Percentiles rank a stretch among this genome's conserved stretches.
phyloP scores from a whole-genome alignment of 2,113 vertebrate genomes.

The Puma concolor region DNA sequence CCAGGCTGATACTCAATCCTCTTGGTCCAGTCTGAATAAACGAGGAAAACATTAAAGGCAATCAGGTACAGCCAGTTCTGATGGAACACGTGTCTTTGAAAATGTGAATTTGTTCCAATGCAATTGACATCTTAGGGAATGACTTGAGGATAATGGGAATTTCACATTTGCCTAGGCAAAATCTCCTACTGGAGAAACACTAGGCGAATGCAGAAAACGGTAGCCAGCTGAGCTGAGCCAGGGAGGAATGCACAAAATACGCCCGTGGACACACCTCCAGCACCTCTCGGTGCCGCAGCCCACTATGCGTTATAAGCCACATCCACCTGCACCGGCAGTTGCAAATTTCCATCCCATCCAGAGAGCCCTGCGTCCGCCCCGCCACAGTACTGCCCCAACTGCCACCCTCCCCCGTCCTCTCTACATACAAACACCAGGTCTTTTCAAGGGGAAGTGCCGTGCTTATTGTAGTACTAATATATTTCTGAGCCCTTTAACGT shows the following conservation, averaged over 20 bases:
- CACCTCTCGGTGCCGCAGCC: too few species aligned
- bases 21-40: constrained; percentile 92
- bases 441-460: background rate
- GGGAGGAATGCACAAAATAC: fast-evolving
- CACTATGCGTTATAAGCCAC: fast-evolving
- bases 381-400: fast-evolving
- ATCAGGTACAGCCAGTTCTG: background rate
- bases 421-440: background rate
- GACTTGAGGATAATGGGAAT: background rate
- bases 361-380: fast-evolving
- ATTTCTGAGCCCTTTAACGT: background rate
- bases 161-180: constrained; percentile 15
- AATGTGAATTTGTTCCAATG: background rate
- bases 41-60: background rate
- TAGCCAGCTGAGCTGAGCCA: background rate
- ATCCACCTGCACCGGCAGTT: background rate
- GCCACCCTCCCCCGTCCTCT: background rate
- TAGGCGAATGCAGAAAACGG: background rate
- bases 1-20: constrained; percentile 95
- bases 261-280: fast-evolving
- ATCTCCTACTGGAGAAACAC: background rate
- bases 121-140: background rate
- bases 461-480: background rate
- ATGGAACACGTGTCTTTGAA: background rate
- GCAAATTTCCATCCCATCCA: background rate